These are phyloP conservation scores for Ophioninae sp. DNA, from an alignment of 2,888 invertebrate species.

Conservation along the genomic window DNA sequence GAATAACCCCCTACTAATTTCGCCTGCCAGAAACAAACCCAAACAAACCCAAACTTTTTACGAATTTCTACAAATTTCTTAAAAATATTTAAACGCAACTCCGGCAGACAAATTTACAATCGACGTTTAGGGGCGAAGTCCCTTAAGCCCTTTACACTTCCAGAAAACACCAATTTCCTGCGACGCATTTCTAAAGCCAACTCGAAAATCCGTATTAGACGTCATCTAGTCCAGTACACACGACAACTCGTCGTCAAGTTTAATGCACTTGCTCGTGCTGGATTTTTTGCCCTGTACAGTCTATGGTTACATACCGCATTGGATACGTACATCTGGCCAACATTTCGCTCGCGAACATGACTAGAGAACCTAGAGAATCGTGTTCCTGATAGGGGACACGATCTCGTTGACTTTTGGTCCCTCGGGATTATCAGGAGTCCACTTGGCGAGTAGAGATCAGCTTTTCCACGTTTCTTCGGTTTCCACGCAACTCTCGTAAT, in stretches of 20 bases:
- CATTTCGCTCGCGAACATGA: constrained; percentile 22
- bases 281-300: not conserved
- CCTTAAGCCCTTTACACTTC: no score
- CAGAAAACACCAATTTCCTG: no score
- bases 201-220: no score
- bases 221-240: constrained; percentile 21
- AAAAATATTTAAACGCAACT: no score
- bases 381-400: not conserved
- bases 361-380: constrained; percentile 16
- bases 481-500: constrained; percentile 38
- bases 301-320: not conserved
- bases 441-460: constrained; percentile 50
- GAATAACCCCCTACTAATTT: no score
- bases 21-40: no score
- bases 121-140: no score
- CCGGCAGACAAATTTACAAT: no score
- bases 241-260: constrained; percentile 3
- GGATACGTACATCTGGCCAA: constrained; percentile 50
- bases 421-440: constrained; percentile 57
- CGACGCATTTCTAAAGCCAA: no score
- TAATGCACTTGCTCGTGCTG: not conserved
- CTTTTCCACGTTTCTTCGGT: constrained; percentile 61
- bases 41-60: no score
- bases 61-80: no score
- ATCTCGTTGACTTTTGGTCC: constrained; percentile 42